A percentile compares a stretch with the other conserved stretches of the same genome.
These are phyloP conservation scores for Helicoverpa zea DNA, from an alignment of 1,140 invertebrate genomes.

Conservation along the genomic window DNA sequence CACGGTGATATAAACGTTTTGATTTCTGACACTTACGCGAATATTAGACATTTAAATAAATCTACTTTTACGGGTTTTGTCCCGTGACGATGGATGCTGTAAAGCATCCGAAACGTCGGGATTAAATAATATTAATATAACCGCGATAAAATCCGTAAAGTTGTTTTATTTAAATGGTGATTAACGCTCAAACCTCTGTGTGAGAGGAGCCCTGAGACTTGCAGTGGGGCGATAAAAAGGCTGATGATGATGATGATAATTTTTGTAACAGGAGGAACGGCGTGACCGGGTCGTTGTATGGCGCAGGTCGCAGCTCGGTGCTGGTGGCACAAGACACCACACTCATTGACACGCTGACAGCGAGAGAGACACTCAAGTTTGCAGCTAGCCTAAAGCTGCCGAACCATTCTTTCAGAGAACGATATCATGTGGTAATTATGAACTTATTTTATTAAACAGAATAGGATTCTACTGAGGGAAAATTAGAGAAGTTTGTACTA, in stretches of 20 bases:
- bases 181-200: no score
- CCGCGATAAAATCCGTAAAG: no score
- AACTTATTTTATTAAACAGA: neutral
- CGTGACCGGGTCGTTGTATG: constrained; percentile 70
- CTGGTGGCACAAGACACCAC: constrained; percentile 91
- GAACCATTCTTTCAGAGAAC: constrained; percentile 56
- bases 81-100: no score
- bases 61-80: no score
- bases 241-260: neutral
- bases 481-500: no score
- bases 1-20: no score
- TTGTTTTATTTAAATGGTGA: no score
- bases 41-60: no score
- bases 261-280: constrained; percentile 72
- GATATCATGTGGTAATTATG: constrained; percentile 63
- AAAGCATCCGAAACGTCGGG: no score
- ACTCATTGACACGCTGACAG: constrained; percentile 89
- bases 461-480: no score
- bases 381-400: constrained; percentile 89
- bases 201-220: neutral
- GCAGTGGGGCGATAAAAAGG: no score
- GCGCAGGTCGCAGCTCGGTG: constrained; percentile 76
- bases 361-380: constrained; percentile 89
- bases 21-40: no score
- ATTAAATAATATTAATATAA: neutral